A percentile compares a stretch with the other conserved stretches of the same genome.
phyloP scores from a whole-genome alignment of 2,797 vertebrate genomes.

The Botia almorhae region DNA sequence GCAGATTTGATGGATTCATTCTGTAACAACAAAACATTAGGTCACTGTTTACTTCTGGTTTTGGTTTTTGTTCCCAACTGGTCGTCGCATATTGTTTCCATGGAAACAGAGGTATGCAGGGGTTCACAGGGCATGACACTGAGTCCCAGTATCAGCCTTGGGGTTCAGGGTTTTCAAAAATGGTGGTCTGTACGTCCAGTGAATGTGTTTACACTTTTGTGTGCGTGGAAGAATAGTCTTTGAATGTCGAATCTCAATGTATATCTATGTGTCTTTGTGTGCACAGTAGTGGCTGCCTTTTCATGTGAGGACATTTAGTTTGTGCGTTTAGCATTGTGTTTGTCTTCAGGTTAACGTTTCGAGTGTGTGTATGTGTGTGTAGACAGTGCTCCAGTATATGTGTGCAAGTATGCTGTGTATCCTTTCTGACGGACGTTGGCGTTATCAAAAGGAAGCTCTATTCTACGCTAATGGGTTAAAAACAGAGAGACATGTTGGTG shows the following conservation, averaged over 20 bases:
- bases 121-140: conserved; percentile 65
- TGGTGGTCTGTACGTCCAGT: conserved; percentile 63
- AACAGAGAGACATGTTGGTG: conserved; percentile 61
- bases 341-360: conserved; percentile 48
- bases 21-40: conserved; percentile 24
- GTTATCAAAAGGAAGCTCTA: conserved; percentile 51
- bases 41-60: conserved; percentile 61
- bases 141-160: conserved; percentile 65
- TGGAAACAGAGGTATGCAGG: conserved; percentile 61
- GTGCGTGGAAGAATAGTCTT: conserved; percentile 39
- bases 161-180: conserved; percentile 74
- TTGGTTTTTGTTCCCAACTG: conserved; percentile 61
- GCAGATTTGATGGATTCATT: conserved; percentile 58
- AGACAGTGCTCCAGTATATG: conserved; percentile 27
- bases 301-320: conserved; percentile 49
- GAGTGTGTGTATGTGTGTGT: conserved; percentile 44
- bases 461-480: conserved; percentile 39
- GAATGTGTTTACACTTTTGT: conserved; percentile 58
- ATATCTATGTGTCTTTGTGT: conserved; percentile 42
- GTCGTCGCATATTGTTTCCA: conserved; percentile 63
- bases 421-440: conserved; percentile 55
- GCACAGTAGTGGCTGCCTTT: conserved; percentile 38
- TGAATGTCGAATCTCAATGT: conserved; percentile 44
- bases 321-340: conserved; percentile 64
- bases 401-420: conserved; percentile 41